These are phyloP conservation scores for Eulacestoma nigropectus DNA, from an alignment of 2,113 vertebrate species.

Conservation along the genomic window DNA sequence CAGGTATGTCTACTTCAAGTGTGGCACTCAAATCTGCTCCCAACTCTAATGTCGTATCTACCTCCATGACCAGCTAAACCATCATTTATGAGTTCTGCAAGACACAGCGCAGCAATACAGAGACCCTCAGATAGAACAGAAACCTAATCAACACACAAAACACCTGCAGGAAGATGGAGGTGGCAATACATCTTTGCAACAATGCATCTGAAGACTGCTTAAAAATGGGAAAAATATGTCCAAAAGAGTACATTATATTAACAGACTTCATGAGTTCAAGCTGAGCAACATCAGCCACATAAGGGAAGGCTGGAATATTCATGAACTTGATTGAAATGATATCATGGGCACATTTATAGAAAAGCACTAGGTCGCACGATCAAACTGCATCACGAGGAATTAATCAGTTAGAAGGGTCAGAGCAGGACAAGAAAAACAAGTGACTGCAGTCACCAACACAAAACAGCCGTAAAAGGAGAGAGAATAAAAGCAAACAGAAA, in stretches of 20 bases:
- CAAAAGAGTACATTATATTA: background rate
- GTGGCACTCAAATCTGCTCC: background rate
- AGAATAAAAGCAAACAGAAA: background rate
- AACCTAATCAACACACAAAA: background rate
- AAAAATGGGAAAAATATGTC: background rate
- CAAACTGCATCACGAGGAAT: background rate
- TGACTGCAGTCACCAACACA: background rate
- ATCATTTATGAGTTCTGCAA: background rate
- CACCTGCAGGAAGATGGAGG: background rate
- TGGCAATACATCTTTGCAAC: background rate
- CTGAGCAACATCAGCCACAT: background rate
- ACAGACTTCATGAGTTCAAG: background rate
- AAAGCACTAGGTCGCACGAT: background rate
- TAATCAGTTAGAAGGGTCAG: constrained; percentile 10
- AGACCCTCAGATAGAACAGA: background rate
- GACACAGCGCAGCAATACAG: background rate
- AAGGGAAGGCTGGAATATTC: background rate
- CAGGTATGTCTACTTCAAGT: background rate
- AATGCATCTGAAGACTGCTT: background rate
- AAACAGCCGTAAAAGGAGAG: background rate
- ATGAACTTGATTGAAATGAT: background rate
- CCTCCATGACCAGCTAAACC: background rate
- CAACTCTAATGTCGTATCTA: accelerated
- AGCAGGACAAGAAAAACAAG: constrained; percentile 45
- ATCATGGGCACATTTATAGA: constrained; percentile 25